Conservation (phyloP, 2,888 invertebrate genomes). For the Acheta domesticus region DNA sequence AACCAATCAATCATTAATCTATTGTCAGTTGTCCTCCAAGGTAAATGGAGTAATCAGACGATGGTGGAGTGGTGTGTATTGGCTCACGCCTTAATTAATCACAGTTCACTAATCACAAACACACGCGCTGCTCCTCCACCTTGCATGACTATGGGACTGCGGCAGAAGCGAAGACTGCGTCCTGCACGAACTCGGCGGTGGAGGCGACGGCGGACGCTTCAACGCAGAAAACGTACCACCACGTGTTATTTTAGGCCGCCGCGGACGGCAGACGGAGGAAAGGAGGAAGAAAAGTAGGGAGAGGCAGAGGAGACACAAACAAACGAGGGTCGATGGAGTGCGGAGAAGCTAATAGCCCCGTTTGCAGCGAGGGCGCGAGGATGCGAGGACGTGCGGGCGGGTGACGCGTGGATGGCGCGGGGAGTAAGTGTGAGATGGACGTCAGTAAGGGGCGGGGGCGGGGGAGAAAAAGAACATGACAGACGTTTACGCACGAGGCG, state of each 20-base stretch:
- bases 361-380: neutral
- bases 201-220: neutral
- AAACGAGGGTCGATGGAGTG: conserved; percentile 10
- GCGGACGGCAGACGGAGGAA: neutral
- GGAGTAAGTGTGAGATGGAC: neutral
- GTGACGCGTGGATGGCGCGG: neutral
- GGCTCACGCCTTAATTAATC: too few species aligned
- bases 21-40: too few species aligned
- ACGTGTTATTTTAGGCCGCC: neutral
- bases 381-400: neutral
- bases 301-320: neutral
- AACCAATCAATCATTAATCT: too few species aligned
- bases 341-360: neutral
- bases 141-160: neutral
- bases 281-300: neutral
- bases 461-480: too few species aligned
- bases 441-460: neutral
- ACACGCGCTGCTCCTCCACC: too few species aligned
- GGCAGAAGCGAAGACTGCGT: neutral
- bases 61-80: too few species aligned
- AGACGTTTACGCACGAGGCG: too few species aligned
- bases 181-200: neutral
- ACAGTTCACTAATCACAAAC: too few species aligned
- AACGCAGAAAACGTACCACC: neutral
- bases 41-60: too few species aligned